Evolutionary conservation across 2,797 vertebrate genomes (phyloP), one percentile per base, ranked within the genome.

Genomic region (Sebastes nivosus): DNA sequence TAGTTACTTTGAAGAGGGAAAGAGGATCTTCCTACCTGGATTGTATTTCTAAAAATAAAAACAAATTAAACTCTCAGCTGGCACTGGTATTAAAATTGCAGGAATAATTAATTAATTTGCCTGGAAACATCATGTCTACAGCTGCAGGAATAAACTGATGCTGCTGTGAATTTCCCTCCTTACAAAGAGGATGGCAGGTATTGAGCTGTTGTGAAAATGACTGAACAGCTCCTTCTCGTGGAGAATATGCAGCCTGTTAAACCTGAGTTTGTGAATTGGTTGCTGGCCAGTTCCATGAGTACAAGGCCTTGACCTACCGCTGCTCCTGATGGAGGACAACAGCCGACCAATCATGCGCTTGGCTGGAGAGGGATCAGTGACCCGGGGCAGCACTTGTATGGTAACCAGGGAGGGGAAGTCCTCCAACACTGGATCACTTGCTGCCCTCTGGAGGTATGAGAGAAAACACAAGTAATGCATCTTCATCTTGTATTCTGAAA

Each of bases 351-450:
- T 97, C 97, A 99, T 98, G 36, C 96, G 97, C 94, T 96, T 98
- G 76, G 96, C 97, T 66, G 97, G 96, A 7, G 95, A 96, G 14
- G 97, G 96, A 89, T 99, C 98, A 5, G 95, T 97, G 88, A 99
- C 97, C 85, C 97, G 96, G 82, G 97, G 97, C 82, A 98, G 96
- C 87, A 99, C 96, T 92, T 99, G 97, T 84, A 98, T 90, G 64
- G 96, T 96, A 86, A 99, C 95, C 88, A 99, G 88, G 16, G 98
- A 98, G 4, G 98, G 98, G 88, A 97, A 99, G 72, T 97, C 97
- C 82, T 95, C 93, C 61, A 98, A 95, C 89, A 98, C 95, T 0
- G 96, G 92, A 82, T 96, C 96, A 61, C 94, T 96, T 75, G 96
- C 80, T 55, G 6, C 96, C 95, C 92, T 96, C 97, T 95, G 50